A percentile compares a stretch with the other conserved stretches of the same genome.
These are phyloP conservation scores for Centroberyx gerrardi DNA, from an alignment of 2,797 vertebrate genomes.

Conservation along the genomic window DNA sequence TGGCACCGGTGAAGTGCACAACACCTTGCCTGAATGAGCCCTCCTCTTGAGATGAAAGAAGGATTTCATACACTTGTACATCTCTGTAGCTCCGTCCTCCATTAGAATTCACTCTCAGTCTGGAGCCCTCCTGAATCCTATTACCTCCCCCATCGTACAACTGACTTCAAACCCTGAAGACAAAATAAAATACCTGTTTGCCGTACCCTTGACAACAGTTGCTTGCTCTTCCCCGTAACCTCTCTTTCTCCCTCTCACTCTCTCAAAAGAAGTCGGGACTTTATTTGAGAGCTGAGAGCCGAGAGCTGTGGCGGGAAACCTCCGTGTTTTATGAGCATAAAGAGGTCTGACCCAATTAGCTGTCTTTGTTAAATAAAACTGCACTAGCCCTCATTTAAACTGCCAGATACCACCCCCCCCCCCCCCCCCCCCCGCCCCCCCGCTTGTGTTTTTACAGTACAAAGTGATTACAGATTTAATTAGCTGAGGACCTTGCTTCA, in stretches of 20 bases:
- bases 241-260: conserved; percentile 1
- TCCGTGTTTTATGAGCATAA: conserved; percentile 59
- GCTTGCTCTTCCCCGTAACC: not conserved
- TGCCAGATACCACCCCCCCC: conserved; percentile 18
- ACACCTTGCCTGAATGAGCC: conserved; percentile 1
- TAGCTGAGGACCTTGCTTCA: conserved; percentile 82
- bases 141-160: conserved; percentile 4
- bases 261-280: conserved; percentile 7
- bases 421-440: not conserved
- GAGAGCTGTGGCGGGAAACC: conserved; percentile 50
- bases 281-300: conserved; percentile 44
- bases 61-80: not conserved
- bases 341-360: conserved; percentile 81
- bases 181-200: conserved; percentile 40
- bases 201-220: conserved; percentile 38
- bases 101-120: conserved; percentile 9
- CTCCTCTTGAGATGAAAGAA: not conserved
- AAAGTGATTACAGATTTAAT: conserved; percentile 86
- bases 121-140: conserved; percentile 9
- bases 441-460: conserved; percentile 81
- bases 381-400: conserved; percentile 69
- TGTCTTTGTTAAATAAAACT: conserved; percentile 81
- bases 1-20: not conserved
- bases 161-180: conserved; percentile 15
- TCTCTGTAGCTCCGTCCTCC: not conserved